Percentiles rank a stretch among this genome's conserved stretches.
Evolutionary conservation across 2,113 vertebrate genomes (phyloP).

Genomic region (Notarius quadriscutis): DNA sequence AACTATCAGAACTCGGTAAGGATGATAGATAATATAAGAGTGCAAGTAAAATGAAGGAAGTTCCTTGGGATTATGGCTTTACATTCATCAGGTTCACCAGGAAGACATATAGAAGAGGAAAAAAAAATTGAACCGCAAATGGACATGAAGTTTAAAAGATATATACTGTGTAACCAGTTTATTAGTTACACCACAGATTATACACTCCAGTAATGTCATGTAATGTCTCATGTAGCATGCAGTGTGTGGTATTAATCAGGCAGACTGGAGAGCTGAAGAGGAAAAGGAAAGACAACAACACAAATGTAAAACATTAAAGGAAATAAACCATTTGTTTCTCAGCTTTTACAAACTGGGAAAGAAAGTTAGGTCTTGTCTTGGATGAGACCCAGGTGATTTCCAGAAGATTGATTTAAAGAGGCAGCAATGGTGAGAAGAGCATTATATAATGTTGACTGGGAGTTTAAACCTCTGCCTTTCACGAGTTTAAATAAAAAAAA

Average conservation of each 20-base stretch:
- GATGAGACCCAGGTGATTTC: not conserved
- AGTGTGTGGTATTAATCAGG: not conserved
- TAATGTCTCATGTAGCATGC: not conserved
- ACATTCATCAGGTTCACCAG: not conserved
- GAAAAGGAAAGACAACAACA: too few species aligned
- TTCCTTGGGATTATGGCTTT: not conserved
- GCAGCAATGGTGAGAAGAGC: not conserved
- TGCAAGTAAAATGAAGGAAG: not conserved
- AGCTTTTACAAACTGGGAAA: not conserved
- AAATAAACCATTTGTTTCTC: not conserved
- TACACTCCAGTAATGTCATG: not conserved
- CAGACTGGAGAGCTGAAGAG: not conserved
- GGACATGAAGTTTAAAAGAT: not conserved
- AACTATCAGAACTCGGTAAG: constrained; percentile 85
- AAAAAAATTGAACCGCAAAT: not conserved
- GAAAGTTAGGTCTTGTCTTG: not conserved
- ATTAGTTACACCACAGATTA: not conserved
- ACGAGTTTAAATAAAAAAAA: too few species aligned
- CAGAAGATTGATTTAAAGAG: not conserved
- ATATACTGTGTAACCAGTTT: not conserved
- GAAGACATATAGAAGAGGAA: not conserved
- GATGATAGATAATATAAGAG: not conserved
- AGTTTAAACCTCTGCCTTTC: not conserved
- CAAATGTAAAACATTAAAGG: not conserved
- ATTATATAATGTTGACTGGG: not conserved